Percentiles rank a stretch among this genome's conserved stretches.
These are phyloP conservation scores for Polymixis flavicincta DNA, from an alignment of 2,888 invertebrate species.

Conservation along the genomic window DNA sequence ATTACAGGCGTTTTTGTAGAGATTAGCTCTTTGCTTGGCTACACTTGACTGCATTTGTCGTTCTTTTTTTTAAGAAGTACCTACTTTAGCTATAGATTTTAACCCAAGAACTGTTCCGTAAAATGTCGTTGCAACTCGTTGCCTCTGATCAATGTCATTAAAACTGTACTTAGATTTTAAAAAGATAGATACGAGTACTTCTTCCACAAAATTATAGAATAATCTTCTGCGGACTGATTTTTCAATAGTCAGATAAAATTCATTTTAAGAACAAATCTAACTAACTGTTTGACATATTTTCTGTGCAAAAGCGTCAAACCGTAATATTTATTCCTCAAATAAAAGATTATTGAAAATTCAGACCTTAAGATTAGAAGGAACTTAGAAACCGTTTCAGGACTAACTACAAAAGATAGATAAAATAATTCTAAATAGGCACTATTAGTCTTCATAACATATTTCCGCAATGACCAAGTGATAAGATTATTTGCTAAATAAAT, in stretches of 20 bases:
- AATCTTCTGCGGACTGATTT: neutral
- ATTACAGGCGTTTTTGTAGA: constrained; percentile 14
- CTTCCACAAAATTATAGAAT: neutral
- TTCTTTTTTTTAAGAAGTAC: constrained; percentile 18
- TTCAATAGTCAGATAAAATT: no score
- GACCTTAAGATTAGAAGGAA: neutral
- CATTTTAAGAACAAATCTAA: no score
- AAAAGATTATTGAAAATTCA: no score
- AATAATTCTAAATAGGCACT: neutral
- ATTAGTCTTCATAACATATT: neutral
- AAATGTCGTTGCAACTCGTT: constrained; percentile 41
- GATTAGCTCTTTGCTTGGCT: constrained; percentile 21
- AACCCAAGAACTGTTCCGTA: constrained; percentile 40
- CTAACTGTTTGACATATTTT: no score
- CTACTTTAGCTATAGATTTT: constrained; percentile 8
- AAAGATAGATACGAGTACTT: neutral
- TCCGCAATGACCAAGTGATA: constrained; percentile 25
- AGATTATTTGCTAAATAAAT: constrained; percentile 28
- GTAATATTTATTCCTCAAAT: no score
- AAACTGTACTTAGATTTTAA: constrained; percentile 23
- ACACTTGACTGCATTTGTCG: constrained; percentile 34
- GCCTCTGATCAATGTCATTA: constrained; percentile 47
- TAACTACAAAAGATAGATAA: neutral
- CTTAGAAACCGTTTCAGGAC: neutral
- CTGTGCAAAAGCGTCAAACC: no score